phyloP scores from a whole-genome alignment of 2,113 vertebrate genomes.

The Fregata magnificens region DNA sequence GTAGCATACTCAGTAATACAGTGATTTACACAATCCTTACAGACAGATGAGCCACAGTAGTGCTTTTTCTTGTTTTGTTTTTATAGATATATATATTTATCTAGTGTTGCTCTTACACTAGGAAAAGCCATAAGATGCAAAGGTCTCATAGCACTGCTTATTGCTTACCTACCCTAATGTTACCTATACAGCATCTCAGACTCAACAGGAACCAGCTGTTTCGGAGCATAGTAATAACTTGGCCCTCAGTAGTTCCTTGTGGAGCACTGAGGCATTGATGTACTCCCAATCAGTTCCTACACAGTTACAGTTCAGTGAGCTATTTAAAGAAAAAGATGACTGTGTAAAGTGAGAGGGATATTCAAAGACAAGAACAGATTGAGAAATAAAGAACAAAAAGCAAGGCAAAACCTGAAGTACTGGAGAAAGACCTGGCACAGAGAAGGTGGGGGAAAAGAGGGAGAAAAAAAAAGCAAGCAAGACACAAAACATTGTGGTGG shows the following conservation, averaged over 20 bases:
- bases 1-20: neutral
- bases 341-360: neutral
- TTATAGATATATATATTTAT: neutral
- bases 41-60: neutral
- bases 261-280: constrained; percentile 37
- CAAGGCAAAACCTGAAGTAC: neutral
- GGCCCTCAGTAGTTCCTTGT: constrained; percentile 20
- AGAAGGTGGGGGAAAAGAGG: neutral
- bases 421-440: neutral
- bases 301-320: constrained; percentile 52
- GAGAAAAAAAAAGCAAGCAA: neutral
- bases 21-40: neutral
- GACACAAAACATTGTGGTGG: neutral
- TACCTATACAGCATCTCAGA: constrained; percentile 17
- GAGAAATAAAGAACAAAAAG: neutral
- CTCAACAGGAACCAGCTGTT: constrained; percentile 48
- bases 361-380: neutral
- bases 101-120: neutral
- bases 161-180: neutral
- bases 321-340: constrained; percentile 11
- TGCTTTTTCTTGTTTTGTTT: neutral
- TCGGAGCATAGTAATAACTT: constrained; percentile 11
- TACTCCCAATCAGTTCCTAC: constrained; percentile 62
- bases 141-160: neutral
- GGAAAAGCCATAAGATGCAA: neutral